phyloP scores from a whole-genome alignment of 2,888 invertebrate species.

The Tipula lateralis region DNA sequence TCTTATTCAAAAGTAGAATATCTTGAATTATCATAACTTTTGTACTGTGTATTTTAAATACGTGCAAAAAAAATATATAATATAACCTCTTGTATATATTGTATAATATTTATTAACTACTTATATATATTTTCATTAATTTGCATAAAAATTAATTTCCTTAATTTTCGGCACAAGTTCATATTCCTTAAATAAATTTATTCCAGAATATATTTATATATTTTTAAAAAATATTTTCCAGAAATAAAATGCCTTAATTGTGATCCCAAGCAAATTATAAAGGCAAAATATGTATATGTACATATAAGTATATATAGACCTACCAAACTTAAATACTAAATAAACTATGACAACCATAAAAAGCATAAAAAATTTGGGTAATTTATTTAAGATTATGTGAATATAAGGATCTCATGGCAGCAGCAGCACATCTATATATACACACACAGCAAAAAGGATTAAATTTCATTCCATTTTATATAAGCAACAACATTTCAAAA shows the following conservation, averaged over 20 bases:
- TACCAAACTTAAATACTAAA: neutral
- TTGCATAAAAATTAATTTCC: neutral
- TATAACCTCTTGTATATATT: neutral
- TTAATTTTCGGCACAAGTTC: neutral
- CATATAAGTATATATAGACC: neutral
- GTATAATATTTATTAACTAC: too few species aligned
- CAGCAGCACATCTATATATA: neutral
- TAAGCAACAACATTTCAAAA: neutral
- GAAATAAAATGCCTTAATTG: neutral
- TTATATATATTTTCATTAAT: neutral
- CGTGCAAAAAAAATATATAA: neutral
- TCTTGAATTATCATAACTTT: neutral
- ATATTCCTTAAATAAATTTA: neutral
- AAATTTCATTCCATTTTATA: neutral
- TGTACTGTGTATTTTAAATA: neutral
- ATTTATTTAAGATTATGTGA: constrained; percentile 15
- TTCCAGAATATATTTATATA: neutral
- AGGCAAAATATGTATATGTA: neutral
- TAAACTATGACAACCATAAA: constrained; percentile 11
- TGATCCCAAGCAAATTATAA: constrained; percentile 4
- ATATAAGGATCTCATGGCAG: neutral
- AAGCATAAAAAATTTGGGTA: neutral
- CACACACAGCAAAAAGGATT: neutral
- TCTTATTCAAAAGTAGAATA: neutral
- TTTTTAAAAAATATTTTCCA: neutral